Conservation (phyloP, 23 tunicate genomes). For the Clavelina lepadiformis region DNA sequence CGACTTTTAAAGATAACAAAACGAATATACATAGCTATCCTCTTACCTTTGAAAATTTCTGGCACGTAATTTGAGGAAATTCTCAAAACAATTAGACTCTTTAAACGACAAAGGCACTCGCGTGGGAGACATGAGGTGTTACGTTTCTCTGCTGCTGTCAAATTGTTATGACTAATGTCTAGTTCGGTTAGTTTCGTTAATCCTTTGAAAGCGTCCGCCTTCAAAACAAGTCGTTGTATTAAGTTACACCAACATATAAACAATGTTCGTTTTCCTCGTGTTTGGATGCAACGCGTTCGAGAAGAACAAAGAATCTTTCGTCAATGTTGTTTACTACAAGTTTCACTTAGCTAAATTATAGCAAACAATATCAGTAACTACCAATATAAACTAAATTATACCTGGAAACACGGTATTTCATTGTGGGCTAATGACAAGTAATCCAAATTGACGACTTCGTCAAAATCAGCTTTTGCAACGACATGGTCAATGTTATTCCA, state of each 20-base stretch:
- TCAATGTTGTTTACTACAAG: background rate
- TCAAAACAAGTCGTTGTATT: no score
- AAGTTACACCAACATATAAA: no score
- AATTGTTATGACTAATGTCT: slow-evolving; percentile 47
- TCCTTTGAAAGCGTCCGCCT: slow-evolving; percentile 15
- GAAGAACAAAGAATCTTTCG: no score
- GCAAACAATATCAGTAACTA: background rate
- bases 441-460: slow-evolving; percentile 19
- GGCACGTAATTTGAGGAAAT: slow-evolving; percentile 40
- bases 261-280: no score
- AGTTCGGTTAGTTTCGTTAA: slow-evolving; percentile 34
- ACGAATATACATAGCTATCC: background rate
- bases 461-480: slow-evolving; percentile 3
- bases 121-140: slow-evolving; percentile 28
- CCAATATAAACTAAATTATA: background rate
- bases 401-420: slow-evolving; percentile 36
- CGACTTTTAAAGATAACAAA: no score
- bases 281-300: no score
- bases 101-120: slow-evolving; percentile 26
- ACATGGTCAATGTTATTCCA: slow-evolving; percentile 18
- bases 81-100: slow-evolving; percentile 38
- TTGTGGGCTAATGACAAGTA: slow-evolving; percentile 48
- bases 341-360: background rate
- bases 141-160: slow-evolving; percentile 19
- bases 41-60: slow-evolving; percentile 26